Evolutionary conservation across 2,888 invertebrate species (phyloP).

Genomic region (Holacanthella duospinosa): DNA sequence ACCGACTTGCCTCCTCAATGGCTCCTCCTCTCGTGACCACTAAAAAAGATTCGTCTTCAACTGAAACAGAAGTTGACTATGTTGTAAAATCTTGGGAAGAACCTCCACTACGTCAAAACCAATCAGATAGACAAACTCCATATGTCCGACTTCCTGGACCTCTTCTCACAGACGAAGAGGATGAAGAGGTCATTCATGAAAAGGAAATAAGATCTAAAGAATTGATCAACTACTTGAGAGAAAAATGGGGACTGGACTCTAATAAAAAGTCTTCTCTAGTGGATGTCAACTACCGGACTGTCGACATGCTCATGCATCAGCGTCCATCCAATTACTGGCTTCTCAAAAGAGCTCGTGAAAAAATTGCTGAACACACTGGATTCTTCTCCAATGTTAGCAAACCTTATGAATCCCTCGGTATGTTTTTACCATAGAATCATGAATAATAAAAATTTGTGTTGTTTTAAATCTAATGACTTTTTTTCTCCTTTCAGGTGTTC

Average conservation of each 20-base stretch:
- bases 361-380: constrained; percentile 14
- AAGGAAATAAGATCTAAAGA: constrained; percentile 23
- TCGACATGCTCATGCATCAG: constrained; percentile 16
- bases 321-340: constrained; percentile 15
- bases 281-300: constrained; percentile 10
- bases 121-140: neutral
- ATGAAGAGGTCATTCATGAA: constrained; percentile 11
- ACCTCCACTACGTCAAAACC: neutral
- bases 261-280: constrained; percentile 12
- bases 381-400: constrained; percentile 17
- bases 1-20: neutral
- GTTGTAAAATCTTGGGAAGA: neutral
- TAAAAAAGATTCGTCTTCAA: neutral
- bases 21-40: neutral
- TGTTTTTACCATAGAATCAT: neutral
- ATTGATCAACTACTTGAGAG: constrained; percentile 28
- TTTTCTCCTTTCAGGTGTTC: constrained; percentile 3
- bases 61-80: neutral
- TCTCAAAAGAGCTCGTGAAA: constrained; percentile 11
- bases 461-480: neutral
- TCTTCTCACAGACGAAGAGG: constrained; percentile 3
- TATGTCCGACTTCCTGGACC: neutral
- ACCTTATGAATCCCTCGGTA: constrained; percentile 15
- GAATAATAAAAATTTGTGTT: too few species aligned
- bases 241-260: constrained; percentile 24